Evolutionary conservation across 2,797 vertebrate genomes (phyloP).

Genomic region (Bufotes viridis): DNA sequence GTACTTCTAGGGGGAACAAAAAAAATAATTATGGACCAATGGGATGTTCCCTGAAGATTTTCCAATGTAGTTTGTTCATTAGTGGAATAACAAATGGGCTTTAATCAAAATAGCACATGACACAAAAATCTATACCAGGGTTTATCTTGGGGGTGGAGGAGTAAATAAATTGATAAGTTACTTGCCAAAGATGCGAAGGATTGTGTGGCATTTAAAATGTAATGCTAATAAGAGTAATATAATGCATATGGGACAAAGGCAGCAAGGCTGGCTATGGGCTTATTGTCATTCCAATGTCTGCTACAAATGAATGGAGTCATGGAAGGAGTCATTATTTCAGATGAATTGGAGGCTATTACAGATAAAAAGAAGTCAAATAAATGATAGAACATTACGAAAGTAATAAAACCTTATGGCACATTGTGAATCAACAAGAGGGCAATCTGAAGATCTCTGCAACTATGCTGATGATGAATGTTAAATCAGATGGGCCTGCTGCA

Average conservation of each 20-base stretch:
- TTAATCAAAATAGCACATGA: slow-evolving; percentile 14
- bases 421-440: not conserved
- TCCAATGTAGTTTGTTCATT: slow-evolving; percentile 25
- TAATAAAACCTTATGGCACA: not conserved
- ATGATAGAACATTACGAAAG: not conserved
- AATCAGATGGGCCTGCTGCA: too few relatives aligned
- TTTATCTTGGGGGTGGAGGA: slow-evolving; percentile 6
- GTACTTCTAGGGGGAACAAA: not conserved
- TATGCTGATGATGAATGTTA: not conserved
- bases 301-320: not conserved
- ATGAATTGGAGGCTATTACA: slow-evolving; percentile 5
- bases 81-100: slow-evolving; percentile 40
- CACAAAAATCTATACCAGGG: slow-evolving; percentile 35
- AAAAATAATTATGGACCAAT: not conserved
- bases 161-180: slow-evolving; percentile 47
- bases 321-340: slow-evolving; percentile 32
- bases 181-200: not conserved
- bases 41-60: slow-evolving; percentile 13
- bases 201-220: not conserved
- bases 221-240: slow-evolving; percentile 31
- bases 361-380: not conserved
- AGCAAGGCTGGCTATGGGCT: slow-evolving; percentile 1
- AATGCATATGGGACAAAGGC: slow-evolving; percentile 26
- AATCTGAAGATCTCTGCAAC: not conserved
- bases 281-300: slow-evolving; percentile 19